Evolutionary conservation across 2,888 invertebrate species (phyloP).

Genomic region (Caenorhabditis drosophilae): DNA sequence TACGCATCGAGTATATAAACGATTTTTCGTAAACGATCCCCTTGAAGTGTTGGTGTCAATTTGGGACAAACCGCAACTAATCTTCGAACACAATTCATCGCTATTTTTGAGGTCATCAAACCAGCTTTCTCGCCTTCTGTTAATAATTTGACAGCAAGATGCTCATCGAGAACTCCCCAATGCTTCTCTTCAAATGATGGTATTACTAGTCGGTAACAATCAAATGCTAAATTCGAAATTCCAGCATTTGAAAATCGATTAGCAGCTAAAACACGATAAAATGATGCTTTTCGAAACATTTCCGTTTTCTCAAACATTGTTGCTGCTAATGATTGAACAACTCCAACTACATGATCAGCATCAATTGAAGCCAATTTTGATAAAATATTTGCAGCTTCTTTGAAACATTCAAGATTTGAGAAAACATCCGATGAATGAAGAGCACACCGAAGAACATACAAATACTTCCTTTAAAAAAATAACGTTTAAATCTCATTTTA

Average conservation of each 20-base stretch:
- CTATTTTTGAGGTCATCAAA: constrained; percentile 19
- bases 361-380: constrained; percentile 72
- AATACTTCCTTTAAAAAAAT: constrained; percentile 10
- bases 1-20: constrained; percentile 17
- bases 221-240: constrained; percentile 43
- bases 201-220: constrained; percentile 40
- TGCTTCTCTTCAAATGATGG: constrained; percentile 44
- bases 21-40: constrained; percentile 17
- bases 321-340: constrained; percentile 72
- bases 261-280: constrained; percentile 87
- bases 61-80: constrained; percentile 30
- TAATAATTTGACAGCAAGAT: constrained; percentile 23
- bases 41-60: constrained; percentile 7
- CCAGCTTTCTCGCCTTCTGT: constrained; percentile 28
- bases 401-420: constrained; percentile 79
- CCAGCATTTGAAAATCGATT: constrained; percentile 75
- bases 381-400: constrained; percentile 79
- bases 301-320: constrained; percentile 91
- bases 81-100: constrained; percentile 26
- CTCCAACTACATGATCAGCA: constrained; percentile 84
- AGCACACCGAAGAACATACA: constrained; percentile 33
- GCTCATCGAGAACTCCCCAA: constrained; percentile 57
- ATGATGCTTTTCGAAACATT: constrained; percentile 70
- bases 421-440: constrained; percentile 70
- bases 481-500: not conserved